Base-by-base conservation (phyloP, 2,797 vertebrate genomes). In the Crocodylus rhombifer region DNA sequence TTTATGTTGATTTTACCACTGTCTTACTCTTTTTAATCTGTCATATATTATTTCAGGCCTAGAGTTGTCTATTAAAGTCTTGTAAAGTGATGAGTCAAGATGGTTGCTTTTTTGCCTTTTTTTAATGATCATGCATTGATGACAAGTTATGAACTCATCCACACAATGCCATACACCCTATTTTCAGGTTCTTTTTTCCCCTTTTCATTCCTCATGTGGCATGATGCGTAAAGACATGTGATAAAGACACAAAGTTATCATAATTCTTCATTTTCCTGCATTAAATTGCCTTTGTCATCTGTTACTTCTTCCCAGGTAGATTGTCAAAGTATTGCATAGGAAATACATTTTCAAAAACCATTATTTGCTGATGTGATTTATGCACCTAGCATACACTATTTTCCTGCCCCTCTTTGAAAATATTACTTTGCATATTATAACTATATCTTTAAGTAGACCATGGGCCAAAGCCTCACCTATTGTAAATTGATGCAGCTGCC, bases 351-450 rank as follows among this genome's bases (percentile, higher is more conserved):
- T 14, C 51, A n/a, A 73, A 61, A 60, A 65, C 61, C 23, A 69
- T 5, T 26, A 26, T 80, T 36, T 55, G 14, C n/a, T 80, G 76
- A 26, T 30, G 51, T 83, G 64, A 61, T 61, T 60, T 67, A 42
- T 55, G 26, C n/a, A 18, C 15, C 10, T 76, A 23, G 8, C 3
- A 7, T 16, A 65, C 4, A n/a, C 1, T 0, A 64, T 58, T 82
- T 36, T 80, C 28, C 74, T 9, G 30, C 16, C 16, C 13, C 65
- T 10, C 33, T 91, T 79, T 78, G 30, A 84, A 82, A 30, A 4
- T 0, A 25, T 30, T 84, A 64, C 42, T 3, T 25, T 16, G 42
- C 0, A 0, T 57, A 2, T 64, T 89, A 42, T 81, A 10, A 73
- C 12, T 11, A 7, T 67, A 82, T 71, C 42, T 63, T 73, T 61